phyloP scores from a whole-genome alignment of 2,113 vertebrate genomes.

The Nothoprocta perdicaria region DNA sequence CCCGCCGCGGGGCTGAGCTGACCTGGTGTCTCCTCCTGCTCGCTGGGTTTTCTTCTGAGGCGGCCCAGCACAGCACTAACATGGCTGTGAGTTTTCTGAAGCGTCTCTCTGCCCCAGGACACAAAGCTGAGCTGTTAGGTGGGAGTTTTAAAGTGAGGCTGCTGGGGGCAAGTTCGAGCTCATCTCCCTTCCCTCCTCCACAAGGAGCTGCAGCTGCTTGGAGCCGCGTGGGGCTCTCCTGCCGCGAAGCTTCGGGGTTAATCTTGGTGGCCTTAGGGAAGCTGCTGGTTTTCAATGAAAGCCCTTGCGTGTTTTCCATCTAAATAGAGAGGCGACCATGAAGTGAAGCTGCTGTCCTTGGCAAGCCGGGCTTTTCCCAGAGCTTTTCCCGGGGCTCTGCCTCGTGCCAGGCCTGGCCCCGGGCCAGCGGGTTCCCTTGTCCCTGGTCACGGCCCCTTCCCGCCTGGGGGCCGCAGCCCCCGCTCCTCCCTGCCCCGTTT shows the following conservation, averaged over 20 bases:
- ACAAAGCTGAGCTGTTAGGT: not conserved
- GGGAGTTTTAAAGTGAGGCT: conserved; percentile 7
- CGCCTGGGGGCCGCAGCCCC: not conserved
- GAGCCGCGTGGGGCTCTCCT: not conserved
- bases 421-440: not conserved
- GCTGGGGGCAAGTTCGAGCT: not conserved
- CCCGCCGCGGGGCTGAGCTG: not conserved
- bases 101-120: not conserved
- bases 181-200: not conserved
- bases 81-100: too few species aligned
- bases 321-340: not conserved
- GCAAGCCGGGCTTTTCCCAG: not conserved
- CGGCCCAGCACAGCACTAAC: too few species aligned
- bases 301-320: not conserved
- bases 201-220: not conserved
- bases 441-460: not conserved
- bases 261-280: not conserved
- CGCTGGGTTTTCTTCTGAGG: too few species aligned
- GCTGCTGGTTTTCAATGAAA: not conserved
- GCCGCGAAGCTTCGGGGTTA: not conserved
- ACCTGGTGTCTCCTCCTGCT: too few species aligned
- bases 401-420: not conserved
- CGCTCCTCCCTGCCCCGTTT: not conserved
- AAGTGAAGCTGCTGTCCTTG: not conserved
- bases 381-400: not conserved